These are phyloP conservation scores for Oryzias dopingdopingensis DNA, from an alignment of 2,797 vertebrate species.

Conservation along the genomic window DNA sequence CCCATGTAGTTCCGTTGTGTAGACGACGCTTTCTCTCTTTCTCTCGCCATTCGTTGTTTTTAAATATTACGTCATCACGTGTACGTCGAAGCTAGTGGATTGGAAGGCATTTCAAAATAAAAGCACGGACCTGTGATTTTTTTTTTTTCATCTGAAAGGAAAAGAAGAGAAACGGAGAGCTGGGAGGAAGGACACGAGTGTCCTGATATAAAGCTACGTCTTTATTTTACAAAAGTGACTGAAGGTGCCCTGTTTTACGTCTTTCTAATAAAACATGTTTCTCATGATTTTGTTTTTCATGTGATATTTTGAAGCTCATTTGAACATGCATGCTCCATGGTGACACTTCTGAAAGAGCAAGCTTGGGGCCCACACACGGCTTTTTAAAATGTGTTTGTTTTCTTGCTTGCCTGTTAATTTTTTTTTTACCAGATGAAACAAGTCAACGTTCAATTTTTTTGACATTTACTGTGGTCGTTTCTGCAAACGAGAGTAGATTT, in stretches of 20 bases:
- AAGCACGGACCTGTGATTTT: constrained; percentile 38
- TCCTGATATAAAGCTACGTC: constrained; percentile 46
- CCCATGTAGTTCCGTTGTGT: constrained; percentile 87
- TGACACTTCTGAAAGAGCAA: constrained; percentile 32
- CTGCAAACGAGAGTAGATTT: too few relatives aligned
- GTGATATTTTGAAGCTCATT: constrained; percentile 44
- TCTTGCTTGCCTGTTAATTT: too few relatives aligned
- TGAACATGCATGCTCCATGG: constrained; percentile 62
- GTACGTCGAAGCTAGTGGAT: constrained; percentile 71
- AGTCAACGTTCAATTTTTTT: too few relatives aligned
- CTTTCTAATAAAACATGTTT: constrained; percentile 57
- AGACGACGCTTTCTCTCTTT: constrained; percentile 53
- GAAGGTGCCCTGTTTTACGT: constrained; percentile 60
- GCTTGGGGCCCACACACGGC: constrained; percentile 1
- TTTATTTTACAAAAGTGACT: constrained; percentile 71
- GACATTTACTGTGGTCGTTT: too few relatives aligned
- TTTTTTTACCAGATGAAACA: too few relatives aligned
- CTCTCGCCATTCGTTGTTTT: constrained; percentile 52
- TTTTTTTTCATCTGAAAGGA: constrained; percentile 18
- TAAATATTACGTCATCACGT: constrained; percentile 64
- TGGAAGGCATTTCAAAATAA: constrained; percentile 67
- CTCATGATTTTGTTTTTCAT: constrained; percentile 42
- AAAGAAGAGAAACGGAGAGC: constrained; percentile 11
- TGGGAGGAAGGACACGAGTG: constrained; percentile 33
- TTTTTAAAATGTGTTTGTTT: background rate